These are phyloP conservation scores for Tinamus guttatus DNA, from an alignment of 2,113 vertebrate species.

Conservation along the genomic window DNA sequence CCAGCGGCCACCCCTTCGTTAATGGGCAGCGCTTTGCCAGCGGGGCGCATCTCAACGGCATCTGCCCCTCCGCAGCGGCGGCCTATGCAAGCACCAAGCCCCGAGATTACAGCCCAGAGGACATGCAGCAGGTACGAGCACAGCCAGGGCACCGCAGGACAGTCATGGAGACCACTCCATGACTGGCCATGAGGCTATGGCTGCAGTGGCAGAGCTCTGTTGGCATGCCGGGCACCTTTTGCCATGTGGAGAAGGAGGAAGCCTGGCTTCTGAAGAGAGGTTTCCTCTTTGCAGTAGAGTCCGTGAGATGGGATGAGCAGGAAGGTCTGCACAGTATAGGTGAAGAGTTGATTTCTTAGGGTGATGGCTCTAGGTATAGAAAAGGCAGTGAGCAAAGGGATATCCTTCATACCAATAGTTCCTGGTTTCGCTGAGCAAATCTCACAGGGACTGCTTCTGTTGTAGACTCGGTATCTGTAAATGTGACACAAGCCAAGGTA, in stretches of 20 bases:
- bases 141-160: too few relatives aligned
- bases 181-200: too few relatives aligned
- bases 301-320: background rate
- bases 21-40: conserved; percentile 80
- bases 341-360: background rate
- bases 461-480: background rate
- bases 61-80: conserved; percentile 59
- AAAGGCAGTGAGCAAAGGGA: background rate
- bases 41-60: conserved; percentile 53
- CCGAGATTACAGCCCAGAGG: conserved; percentile 77
- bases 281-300: background rate
- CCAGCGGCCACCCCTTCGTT: conserved; percentile 79
- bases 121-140: conserved; percentile 80
- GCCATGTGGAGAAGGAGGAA: background rate
- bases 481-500: background rate
- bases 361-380: background rate
- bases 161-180: too few relatives aligned
- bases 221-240: accelerated
- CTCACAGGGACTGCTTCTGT: background rate
- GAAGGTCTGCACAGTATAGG: background rate
- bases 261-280: background rate
- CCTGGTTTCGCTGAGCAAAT: background rate
- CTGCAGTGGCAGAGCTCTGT: background rate
- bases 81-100: conserved; percentile 76
- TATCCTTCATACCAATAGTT: accelerated